Conservation (phyloP, 2,113 vertebrate species). For the Gallinago paraguaiae region DNA sequence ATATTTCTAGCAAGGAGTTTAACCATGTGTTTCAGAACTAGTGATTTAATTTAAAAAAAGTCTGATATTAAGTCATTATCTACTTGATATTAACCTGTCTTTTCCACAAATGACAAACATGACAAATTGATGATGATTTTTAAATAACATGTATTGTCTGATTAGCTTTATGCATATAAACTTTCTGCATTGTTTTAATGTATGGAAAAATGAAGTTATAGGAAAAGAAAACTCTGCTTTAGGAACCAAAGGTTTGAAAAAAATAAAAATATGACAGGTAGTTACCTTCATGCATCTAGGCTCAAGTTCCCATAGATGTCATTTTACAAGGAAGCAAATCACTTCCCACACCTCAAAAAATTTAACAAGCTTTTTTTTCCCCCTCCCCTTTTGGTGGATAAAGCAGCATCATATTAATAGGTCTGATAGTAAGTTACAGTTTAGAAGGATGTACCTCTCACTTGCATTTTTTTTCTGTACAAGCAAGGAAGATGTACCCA, state of each 20-base stretch:
- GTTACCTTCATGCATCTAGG: not conserved
- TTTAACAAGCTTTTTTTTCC: not conserved
- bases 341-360: not conserved
- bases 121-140: not conserved
- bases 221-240: not conserved
- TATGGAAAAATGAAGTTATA: not conserved
- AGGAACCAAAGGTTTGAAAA: not conserved
- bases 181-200: not conserved
- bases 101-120: not conserved
- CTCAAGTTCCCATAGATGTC: not conserved
- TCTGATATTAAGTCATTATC: not conserved
- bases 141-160: not conserved
- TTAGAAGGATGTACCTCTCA: not conserved
- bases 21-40: not conserved
- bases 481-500: not conserved
- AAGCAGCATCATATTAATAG: not conserved
- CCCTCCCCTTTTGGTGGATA: not conserved
- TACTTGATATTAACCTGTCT: not conserved
- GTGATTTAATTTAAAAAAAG: not conserved
- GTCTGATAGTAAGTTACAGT: not conserved
- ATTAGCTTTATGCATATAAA: not conserved
- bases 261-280: not conserved
- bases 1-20: fast-evolving
- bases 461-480: not conserved
- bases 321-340: not conserved